A percentile compares a stretch with the other conserved stretches of the same genome.
These are phyloP conservation scores for Xenopus borealis DNA, from an alignment of 2,113 vertebrate species.

Conservation along the genomic window DNA sequence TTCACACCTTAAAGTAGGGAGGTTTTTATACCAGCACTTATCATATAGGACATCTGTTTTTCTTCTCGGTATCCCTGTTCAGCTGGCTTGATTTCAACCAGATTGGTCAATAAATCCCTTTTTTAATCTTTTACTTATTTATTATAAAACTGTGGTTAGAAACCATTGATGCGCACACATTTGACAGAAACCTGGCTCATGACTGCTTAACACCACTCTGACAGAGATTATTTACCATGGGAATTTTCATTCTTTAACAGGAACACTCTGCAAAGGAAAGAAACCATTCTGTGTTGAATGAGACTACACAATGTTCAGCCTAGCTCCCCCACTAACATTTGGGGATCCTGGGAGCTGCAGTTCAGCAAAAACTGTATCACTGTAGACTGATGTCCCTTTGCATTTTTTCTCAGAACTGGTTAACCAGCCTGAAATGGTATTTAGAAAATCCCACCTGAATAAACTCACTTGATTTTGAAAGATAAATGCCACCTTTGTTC, in stretches of 20 bases:
- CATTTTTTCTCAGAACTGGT: too few relatives aligned
- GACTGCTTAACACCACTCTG: slow-evolving; percentile 19
- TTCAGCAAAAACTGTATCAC: too few relatives aligned
- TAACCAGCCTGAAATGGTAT: too few relatives aligned
- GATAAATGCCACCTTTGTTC: too few relatives aligned
- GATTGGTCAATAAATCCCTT: slow-evolving; percentile 65
- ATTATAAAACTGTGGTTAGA: slow-evolving; percentile 26
- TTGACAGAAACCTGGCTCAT: slow-evolving; percentile 32
- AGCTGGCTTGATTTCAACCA: slow-evolving; percentile 81
- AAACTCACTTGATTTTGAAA: too few relatives aligned
- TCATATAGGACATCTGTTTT: slow-evolving; percentile 78
- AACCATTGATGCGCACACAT: slow-evolving; percentile 39
- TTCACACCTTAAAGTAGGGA: slow-evolving; percentile 52
- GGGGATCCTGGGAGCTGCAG: too few relatives aligned
- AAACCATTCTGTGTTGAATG: background rate
- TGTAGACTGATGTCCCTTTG: too few relatives aligned
- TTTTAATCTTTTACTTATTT: slow-evolving; percentile 42
- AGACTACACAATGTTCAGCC: background rate
- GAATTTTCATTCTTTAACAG: slow-evolving; percentile 22
- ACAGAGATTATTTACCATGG: slow-evolving; percentile 33
- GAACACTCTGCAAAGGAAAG: slow-evolving; percentile 3
- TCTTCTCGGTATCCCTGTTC: slow-evolving; percentile 73
- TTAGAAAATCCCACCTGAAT: too few relatives aligned
- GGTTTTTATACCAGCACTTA: slow-evolving; percentile 64
- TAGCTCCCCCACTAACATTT: too few relatives aligned